Percentiles rank a stretch among this genome's conserved stretches.
phyloP scores from a whole-genome alignment of 2,888 invertebrate species.

The Craniophora ligustri region DNA sequence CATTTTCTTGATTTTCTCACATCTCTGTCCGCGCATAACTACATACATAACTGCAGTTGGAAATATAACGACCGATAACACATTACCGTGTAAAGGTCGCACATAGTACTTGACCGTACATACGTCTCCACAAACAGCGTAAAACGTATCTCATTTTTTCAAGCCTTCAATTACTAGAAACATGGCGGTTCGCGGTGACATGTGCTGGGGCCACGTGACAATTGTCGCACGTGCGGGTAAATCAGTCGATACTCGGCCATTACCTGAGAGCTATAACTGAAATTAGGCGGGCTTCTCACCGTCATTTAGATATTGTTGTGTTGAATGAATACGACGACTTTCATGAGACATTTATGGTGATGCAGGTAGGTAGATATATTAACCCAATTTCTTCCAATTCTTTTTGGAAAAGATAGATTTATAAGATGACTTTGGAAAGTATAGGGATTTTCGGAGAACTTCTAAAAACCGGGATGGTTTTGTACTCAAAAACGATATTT shows the following conservation, averaged over 20 bases:
- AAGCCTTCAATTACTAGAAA: constrained; percentile 60
- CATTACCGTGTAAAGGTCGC: constrained; percentile 19
- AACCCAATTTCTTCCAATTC: too few species aligned
- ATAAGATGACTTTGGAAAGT: too few species aligned
- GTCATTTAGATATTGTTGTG: too few species aligned
- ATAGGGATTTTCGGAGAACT: too few species aligned
- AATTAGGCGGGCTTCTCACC: constrained; percentile 27
- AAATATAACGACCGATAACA: constrained; percentile 30
- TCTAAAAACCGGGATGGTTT: too few species aligned
- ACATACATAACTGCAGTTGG: constrained; percentile 26
- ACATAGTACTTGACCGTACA: constrained; percentile 8
- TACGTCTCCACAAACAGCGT: constrained; percentile 26
- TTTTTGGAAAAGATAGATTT: too few species aligned
- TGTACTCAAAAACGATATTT: too few species aligned
- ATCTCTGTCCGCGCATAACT: background rate
- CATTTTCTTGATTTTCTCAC: background rate
- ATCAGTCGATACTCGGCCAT: constrained; percentile 58
- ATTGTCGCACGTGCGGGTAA: constrained; percentile 59
- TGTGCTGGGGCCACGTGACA: constrained; percentile 64
- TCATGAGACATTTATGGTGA: too few species aligned
- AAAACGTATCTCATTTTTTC: constrained; percentile 49
- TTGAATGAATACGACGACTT: too few species aligned
- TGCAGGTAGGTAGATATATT: too few species aligned
- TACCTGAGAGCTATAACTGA: constrained; percentile 43
- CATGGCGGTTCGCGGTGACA: constrained; percentile 58